Conservation (phyloP, 2,113 vertebrate genomes). For the Brachionichthys hirsutus region DNA sequence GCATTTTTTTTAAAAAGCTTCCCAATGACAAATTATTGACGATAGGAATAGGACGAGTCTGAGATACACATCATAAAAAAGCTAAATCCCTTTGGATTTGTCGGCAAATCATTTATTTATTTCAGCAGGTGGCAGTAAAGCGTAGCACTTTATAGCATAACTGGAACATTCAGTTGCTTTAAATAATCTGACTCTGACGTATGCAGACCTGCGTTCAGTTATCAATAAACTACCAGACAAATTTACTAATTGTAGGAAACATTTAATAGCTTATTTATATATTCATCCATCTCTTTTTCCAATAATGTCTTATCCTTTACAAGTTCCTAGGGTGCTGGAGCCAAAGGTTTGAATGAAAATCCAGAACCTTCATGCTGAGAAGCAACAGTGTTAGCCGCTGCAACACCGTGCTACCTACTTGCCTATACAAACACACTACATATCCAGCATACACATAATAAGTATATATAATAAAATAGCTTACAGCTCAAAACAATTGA, state of each 20-base stretch:
- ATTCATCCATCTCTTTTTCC: too few relatives aligned
- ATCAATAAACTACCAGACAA: background rate
- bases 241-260: background rate
- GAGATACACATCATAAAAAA: background rate
- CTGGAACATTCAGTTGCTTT: background rate
- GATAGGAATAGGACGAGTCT: too few relatives aligned
- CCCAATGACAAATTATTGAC: too few relatives aligned
- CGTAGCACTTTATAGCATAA: background rate
- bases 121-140: slow-evolving; percentile 62
- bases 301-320: too few relatives aligned
- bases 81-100: background rate
- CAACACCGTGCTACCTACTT: too few relatives aligned
- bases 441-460: background rate
- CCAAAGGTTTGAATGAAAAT: too few relatives aligned
- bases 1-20: too few relatives aligned
- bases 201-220: background rate
- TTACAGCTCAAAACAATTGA: background rate
- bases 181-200: background rate
- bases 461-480: background rate
- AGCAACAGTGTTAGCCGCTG: too few relatives aligned
- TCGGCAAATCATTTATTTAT: background rate
- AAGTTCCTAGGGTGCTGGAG: too few relatives aligned
- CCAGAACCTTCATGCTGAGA: too few relatives aligned
- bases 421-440: background rate
- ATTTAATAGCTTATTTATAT: too few relatives aligned